These are phyloP conservation scores for Oscheius sp. DNA, from an alignment of 2,888 invertebrate species.

Conservation along the genomic window DNA sequence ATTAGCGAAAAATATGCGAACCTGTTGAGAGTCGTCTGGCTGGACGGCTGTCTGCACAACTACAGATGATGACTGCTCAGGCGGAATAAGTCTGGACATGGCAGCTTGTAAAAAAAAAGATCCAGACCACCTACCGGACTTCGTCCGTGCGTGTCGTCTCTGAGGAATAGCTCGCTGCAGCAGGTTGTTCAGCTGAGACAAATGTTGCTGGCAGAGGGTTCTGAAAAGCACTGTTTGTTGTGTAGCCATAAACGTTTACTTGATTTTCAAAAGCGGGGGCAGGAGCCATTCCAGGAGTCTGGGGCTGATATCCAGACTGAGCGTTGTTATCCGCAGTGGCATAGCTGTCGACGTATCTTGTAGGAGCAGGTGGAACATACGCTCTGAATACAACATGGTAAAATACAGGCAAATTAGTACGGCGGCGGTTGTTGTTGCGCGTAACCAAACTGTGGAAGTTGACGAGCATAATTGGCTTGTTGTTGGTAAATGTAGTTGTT, in stretches of 20 bases:
- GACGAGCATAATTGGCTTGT: background rate
- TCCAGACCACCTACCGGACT: background rate
- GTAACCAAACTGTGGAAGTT: background rate
- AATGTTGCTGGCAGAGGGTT: constrained; percentile 19
- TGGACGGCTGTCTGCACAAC: background rate
- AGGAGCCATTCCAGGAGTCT: background rate
- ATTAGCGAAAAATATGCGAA: background rate
- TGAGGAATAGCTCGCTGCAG: background rate
- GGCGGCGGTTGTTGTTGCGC: background rate
- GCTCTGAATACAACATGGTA: background rate
- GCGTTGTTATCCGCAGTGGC: background rate
- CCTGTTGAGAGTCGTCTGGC: constrained; percentile 3
- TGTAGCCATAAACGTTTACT: background rate
- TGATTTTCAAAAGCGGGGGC: no score
- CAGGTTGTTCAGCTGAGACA: constrained; percentile 12
- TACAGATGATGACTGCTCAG: constrained; percentile 2
- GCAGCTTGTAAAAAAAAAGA: background rate
- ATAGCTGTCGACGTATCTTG: constrained; percentile 18
- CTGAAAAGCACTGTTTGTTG: background rate
- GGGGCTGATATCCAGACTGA: background rate
- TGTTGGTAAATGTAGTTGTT: constrained; percentile 7
- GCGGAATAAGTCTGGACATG: constrained; percentile 12
- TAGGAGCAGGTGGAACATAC: constrained; percentile 15
- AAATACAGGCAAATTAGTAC: constrained; percentile 1
- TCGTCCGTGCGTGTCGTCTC: background rate